Evolutionary conservation across 2,888 invertebrate genomes (phyloP).

Genomic region (Diaperis boleti): DNA sequence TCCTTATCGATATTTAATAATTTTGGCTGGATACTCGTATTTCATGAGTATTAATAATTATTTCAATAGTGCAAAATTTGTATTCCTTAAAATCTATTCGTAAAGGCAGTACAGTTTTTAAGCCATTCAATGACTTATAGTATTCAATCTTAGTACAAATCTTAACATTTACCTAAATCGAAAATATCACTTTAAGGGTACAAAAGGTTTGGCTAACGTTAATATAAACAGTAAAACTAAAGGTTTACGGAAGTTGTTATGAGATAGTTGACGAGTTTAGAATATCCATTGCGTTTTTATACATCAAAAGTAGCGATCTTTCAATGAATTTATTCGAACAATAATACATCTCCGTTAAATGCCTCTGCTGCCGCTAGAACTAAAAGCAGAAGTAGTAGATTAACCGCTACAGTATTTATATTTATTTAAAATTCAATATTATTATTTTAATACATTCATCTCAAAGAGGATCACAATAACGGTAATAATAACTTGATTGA

Average conservation of each 20-base stretch:
- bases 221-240: constrained; percentile 33
- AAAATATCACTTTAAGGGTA: constrained; percentile 36
- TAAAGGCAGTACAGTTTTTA: constrained; percentile 43
- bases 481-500: constrained; percentile 28
- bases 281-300: constrained; percentile 21
- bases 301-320: constrained; percentile 32
- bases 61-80: constrained; percentile 42
- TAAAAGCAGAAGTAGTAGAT: constrained; percentile 34
- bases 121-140: constrained; percentile 34
- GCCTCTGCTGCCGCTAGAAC: constrained; percentile 35
- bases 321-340: constrained; percentile 23
- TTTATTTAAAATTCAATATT: constrained; percentile 34
- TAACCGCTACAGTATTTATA: constrained; percentile 28
- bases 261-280: constrained; percentile 30
- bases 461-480: constrained; percentile 37
- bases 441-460: constrained; percentile 35
- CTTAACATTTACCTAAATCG: constrained; percentile 35
- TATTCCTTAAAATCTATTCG: constrained; percentile 39
- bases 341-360: constrained; percentile 24
- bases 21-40: constrained; percentile 34
- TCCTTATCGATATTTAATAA: constrained; percentile 25
- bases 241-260: constrained; percentile 27
- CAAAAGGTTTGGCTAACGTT: constrained; percentile 33
- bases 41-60: constrained; percentile 32
- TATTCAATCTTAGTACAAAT: constrained; percentile 34